Base-by-base conservation (phyloP, 2,888 invertebrate species). In the Octodonta nipae region DNA sequence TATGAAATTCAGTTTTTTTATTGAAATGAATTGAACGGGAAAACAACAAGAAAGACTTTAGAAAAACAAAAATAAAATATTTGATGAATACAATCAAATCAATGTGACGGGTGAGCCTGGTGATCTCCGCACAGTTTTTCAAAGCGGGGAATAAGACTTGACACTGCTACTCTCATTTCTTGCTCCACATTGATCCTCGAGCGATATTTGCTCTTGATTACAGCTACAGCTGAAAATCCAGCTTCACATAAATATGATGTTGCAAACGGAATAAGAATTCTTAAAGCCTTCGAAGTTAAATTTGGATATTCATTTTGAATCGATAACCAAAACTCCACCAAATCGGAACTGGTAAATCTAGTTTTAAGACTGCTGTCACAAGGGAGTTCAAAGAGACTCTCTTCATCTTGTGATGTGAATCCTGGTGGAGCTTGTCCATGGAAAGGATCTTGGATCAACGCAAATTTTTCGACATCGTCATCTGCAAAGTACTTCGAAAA, bases 381-480 rank as follows among this genome's bases (percentile, higher is more conserved):
- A n/a, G n/a, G n/a, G n/a, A n/a, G n/a, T n/a, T n/a, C n/a, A n/a
- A n/a, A n/a, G n/a, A n/a, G n/a, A n/a, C n/a, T n/a, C n/a, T n/a
- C n/a, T n/a, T n/a, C n/a, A n/a, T n/a, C n/a, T n/a, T n/a, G n/a
- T n/a, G n/a, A n/a, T n/a, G n/a, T n/a, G n/a, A n/a, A n/a, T n/a
- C n/a, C n/a, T n/a, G n/a, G n/a, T n/a, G n/a, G 27, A 34, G 10
- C 11, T 26, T 37, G 5, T n/a, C 27, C 31, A 29, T 17, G 10
- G 25, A 32, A 32, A 35, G 30, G 32, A 35, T 20, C 20, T n/a
- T n/a, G 20, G 20, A 20, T 10, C 12, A 14, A 29, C 12, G 2
- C 12, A 20, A 30, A 22, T 20, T 2, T 20, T 30, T 30, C 13
- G 5, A 28, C 20, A 20, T 28, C 6, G 13, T 28, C 28, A 28